Conservation (phyloP, 2,113 vertebrate species). For the Ramphastos sulfuratus region DNA sequence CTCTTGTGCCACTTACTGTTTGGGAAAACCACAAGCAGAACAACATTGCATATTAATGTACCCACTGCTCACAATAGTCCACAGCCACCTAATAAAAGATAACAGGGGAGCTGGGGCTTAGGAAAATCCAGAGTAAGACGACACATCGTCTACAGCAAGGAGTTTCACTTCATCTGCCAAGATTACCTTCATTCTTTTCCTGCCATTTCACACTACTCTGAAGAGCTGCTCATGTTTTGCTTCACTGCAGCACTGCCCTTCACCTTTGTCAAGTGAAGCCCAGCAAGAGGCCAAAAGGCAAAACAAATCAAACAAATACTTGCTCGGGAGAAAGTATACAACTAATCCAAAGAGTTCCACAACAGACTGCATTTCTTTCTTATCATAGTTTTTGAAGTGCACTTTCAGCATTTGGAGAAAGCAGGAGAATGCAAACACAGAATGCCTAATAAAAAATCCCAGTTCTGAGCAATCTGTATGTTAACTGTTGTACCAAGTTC, state of each 20-base stretch:
- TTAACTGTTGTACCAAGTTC: neutral
- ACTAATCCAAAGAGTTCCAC: neutral
- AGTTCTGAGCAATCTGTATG: neutral
- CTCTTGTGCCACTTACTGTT: constrained; percentile 3
- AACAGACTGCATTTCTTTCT: neutral
- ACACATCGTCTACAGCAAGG: neutral
- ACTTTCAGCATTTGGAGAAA: neutral
- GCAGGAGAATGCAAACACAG: neutral
- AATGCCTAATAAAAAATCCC: neutral
- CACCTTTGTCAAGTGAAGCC: neutral
- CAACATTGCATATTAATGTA: neutral
- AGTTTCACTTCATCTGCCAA: neutral
- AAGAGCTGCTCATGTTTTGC: neutral
- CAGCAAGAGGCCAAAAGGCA: neutral
- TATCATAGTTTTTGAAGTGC: neutral
- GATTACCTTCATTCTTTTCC: constrained; percentile 7
- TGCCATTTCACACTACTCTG: neutral
- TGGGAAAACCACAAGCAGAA: constrained; percentile 18
- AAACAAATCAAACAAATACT: neutral
- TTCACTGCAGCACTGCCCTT: neutral
- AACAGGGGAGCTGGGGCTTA: neutral
- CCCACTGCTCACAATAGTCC: neutral
- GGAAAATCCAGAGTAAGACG: constrained; percentile 33
- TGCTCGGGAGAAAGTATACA: neutral
- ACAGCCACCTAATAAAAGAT: constrained; percentile 17